Evolutionary conservation across 2,797 vertebrate species (phyloP), one percentile per base, ranked within the genome.

Genomic region (Anguilla obscura): DNA sequence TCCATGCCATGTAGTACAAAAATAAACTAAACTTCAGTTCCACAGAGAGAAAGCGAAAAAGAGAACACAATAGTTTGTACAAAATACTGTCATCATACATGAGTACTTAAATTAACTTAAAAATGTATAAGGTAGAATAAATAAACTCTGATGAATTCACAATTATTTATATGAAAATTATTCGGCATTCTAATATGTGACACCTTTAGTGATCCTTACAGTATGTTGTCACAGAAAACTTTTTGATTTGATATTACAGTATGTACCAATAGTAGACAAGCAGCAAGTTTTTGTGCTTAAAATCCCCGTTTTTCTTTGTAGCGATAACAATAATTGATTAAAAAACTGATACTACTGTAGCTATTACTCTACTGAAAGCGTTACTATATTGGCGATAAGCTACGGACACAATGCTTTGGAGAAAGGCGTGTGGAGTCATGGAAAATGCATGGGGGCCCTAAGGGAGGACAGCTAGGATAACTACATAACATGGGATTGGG

Each of bases 221-320:
- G 74, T 79, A 98, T 97, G 97, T 97, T 97, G 96, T 97, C 97
- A 98, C 97, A 97, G 97, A 96, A 97, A 97, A 96, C 95, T 96
- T 97, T 97, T 95, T 97, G 97, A 97, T 97, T 96, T 95, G 96
- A 97, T 97, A 97, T 96, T 96, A 95, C 93, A 94, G 94, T 93
- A 97, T 97, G 97, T 97, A 97, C 95, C 96, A 96, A 97, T 96
- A 94, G 96, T 96, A 96, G 96, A 96, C 97, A 97, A 97, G 97
- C 97, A 98, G 97, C 97, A 97, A 97, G 96, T 97, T 82, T 76
- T 99, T 99, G 98, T 99, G 98, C 98, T 99, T 99, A 97, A 96
- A 97, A 96, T 98, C 96, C 97, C 96, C 79, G 79, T 94, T 97
- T 93, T 97, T 96, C 97, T 96, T 96, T 97, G 96, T 97, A 96